A percentile compares a stretch with the other conserved stretches of the same genome.
These are phyloP conservation scores for Oreochromis niloticus DNA, from an alignment of 2,113 vertebrate species.

Conservation along the genomic window DNA sequence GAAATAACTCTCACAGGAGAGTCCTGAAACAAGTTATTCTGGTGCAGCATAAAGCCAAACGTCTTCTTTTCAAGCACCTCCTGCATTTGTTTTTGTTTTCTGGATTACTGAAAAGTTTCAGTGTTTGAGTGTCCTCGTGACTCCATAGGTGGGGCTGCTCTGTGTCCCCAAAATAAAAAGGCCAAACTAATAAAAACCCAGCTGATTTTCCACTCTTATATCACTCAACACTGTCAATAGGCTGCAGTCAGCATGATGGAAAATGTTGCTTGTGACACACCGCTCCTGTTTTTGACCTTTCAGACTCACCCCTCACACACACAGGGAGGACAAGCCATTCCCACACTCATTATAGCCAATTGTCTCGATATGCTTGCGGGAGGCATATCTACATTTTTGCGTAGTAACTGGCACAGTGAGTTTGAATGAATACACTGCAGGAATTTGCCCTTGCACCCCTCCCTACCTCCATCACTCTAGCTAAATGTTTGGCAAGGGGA, in stretches of 20 bases:
- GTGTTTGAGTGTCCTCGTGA: background rate
- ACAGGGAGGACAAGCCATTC: background rate
- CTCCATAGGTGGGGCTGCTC: background rate
- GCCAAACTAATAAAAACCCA: background rate
- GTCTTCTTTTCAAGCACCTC: background rate
- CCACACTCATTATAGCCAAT: slow-evolving; percentile 25
- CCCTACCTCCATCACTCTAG: background rate
- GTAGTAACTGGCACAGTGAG: slow-evolving; percentile 41
- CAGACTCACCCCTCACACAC: background rate
- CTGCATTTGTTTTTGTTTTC: background rate
- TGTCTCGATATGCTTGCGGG: background rate
- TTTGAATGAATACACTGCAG: slow-evolving; percentile 35
- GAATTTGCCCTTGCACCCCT: slow-evolving; percentile 29
- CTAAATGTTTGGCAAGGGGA: background rate
- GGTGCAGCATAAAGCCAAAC: background rate
- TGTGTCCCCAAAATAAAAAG: background rate
- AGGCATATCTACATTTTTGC: slow-evolving; percentile 10
- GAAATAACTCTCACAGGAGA: background rate
- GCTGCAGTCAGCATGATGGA: background rate
- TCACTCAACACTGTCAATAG: background rate
- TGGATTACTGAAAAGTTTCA: background rate
- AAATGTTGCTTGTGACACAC: background rate
- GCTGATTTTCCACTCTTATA: background rate
- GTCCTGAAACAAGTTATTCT: background rate
- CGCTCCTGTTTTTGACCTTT: background rate